Percentiles rank a stretch among this genome's conserved stretches.
These are phyloP conservation scores for Andrena marginata DNA, from an alignment of 2,888 invertebrate species.

Conservation along the genomic window DNA sequence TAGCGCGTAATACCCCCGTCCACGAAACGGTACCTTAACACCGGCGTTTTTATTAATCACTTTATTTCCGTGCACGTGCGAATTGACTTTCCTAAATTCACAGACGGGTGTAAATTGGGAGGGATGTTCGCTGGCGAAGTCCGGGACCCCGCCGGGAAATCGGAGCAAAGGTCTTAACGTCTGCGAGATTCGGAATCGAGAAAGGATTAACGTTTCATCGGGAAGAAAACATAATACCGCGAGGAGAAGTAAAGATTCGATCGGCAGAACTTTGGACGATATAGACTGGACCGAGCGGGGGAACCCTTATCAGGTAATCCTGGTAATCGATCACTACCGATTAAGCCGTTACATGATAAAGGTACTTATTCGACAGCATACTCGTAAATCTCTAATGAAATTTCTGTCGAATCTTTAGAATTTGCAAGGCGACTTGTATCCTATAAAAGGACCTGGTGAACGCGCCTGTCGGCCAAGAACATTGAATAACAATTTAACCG, in stretches of 20 bases:
- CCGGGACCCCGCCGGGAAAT: not conserved
- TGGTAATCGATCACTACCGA: constrained; percentile 3
- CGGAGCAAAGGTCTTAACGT: not conserved
- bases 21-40: constrained; percentile 41
- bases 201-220: not conserved
- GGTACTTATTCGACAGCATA: not conserved
- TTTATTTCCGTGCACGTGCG: not conserved
- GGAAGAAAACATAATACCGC: not conserved
- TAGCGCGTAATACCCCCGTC: not conserved
- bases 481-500: constrained; percentile 17
- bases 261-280: not conserved
- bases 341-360: not conserved
- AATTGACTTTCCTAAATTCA: constrained; percentile 16
- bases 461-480: not conserved
- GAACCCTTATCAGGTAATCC: constrained; percentile 27
- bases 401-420: not conserved
- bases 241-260: constrained; percentile 18
- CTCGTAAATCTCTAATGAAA: not conserved
- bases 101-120: constrained; percentile 37
- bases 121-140: constrained; percentile 19
- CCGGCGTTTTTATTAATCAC: not conserved
- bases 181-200: constrained; percentile 10
- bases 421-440: constrained; percentile 14
- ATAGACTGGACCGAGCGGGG: constrained; percentile 2
- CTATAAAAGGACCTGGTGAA: constrained; percentile 20